A percentile compares a stretch with the other conserved stretches of the same genome.
These are phyloP conservation scores for Drosophila lutescens DNA, from an alignment of 2,888 invertebrate species.

Conservation along the genomic window DNA sequence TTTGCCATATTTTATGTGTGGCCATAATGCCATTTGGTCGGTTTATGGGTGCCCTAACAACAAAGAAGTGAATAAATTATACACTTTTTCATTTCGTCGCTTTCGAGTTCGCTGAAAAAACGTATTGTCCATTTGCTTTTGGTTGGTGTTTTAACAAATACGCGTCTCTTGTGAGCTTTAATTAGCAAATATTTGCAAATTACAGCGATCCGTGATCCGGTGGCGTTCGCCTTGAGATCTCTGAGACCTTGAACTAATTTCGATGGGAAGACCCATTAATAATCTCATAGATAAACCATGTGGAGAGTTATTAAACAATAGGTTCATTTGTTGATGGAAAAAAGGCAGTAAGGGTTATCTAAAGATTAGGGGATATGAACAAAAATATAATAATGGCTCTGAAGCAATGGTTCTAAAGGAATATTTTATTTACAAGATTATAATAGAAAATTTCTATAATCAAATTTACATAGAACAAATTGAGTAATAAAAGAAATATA, in stretches of 20 bases:
- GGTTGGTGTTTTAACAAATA: conserved; percentile 35
- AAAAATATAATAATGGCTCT: too few relatives aligned
- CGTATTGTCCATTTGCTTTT: conserved; percentile 25
- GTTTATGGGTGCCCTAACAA: conserved; percentile 47
- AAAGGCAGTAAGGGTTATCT: neutral
- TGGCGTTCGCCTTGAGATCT: conserved; percentile 51
- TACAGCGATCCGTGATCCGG: conserved; percentile 33
- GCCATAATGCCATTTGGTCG: conserved; percentile 48
- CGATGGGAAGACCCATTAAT: conserved; percentile 19
- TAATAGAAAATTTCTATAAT: too few relatives aligned
- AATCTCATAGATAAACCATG: neutral
- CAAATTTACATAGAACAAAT: too few relatives aligned
- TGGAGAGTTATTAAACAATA: conserved; percentile 1
- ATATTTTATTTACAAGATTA: too few relatives aligned
- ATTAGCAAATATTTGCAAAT: conserved; percentile 79
- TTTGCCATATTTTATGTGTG: conserved; percentile 36
- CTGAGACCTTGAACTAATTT: conserved; percentile 62
- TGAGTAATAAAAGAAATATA: too few relatives aligned
- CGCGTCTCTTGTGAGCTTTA: conserved; percentile 50
- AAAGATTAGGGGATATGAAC: too few relatives aligned
- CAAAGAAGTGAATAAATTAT: conserved; percentile 64
- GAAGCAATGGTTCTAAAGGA: too few relatives aligned
- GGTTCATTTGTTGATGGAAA: neutral
- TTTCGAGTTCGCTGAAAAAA: conserved; percentile 25
- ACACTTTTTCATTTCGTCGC: conserved; percentile 41